These are phyloP conservation scores for Holothuria leucospilota DNA, from an alignment of 53 echinoderm and acorn worm genomes.

Conservation along the genomic window DNA sequence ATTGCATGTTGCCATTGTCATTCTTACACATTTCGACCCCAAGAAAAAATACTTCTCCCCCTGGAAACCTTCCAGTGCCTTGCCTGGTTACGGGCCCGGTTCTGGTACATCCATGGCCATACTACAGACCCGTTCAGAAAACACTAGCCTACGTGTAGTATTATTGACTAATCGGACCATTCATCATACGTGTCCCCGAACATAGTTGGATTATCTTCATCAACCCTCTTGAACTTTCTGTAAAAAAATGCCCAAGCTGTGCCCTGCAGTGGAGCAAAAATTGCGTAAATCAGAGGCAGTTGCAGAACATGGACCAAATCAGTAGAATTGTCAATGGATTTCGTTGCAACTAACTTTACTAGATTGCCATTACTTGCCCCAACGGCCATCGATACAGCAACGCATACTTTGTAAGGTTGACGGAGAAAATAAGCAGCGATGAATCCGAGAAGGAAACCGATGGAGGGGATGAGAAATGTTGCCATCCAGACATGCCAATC, in stretches of 20 bases:
- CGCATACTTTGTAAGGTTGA: conserved; percentile 28
- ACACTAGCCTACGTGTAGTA: too few relatives aligned
- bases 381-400: conserved; percentile 19
- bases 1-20: too few relatives aligned
- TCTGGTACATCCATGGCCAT: too few relatives aligned
- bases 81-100: too few relatives aligned
- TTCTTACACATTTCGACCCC: too few relatives aligned
- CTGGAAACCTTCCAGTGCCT: too few relatives aligned
- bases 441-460: conserved; percentile 20
- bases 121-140: too few relatives aligned
- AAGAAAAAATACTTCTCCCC: too few relatives aligned
- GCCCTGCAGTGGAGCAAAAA: neutral
- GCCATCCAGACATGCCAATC: conserved; percentile 7
- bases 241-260: neutral
- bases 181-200: conserved; percentile 13
- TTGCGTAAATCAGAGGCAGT: neutral
- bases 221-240: neutral
- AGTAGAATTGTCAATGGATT: neutral
- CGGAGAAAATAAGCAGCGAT: conserved; percentile 1
- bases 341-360: neutral
- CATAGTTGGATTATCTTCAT: conserved; percentile 5
- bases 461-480: neutral
- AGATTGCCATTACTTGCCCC: conserved; percentile 31
- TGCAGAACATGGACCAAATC: neutral
- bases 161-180: too few relatives aligned